Conservation (phyloP, 2,797 vertebrate genomes). For the Pteronotus mesoamericanus region DNA sequence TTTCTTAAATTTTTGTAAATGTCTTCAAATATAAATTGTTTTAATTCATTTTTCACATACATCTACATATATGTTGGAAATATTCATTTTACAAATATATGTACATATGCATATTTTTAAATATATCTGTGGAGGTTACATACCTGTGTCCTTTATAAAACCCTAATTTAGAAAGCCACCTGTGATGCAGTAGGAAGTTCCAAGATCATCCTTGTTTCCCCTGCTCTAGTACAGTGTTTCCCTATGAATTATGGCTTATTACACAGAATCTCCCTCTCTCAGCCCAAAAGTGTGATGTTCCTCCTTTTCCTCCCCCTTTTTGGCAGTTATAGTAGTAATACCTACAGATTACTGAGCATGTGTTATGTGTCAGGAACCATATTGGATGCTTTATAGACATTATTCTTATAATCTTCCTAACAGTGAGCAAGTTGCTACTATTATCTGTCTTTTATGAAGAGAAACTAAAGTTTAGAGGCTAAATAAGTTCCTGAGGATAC, state of each 20-base stretch:
- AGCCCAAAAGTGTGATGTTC: not conserved
- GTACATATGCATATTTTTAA: not conserved
- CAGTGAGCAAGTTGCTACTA: not conserved
- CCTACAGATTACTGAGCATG: not conserved
- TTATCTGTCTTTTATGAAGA: not conserved
- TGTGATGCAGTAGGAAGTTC: too few species aligned
- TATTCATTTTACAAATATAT: not conserved
- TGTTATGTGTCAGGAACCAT: not conserved
- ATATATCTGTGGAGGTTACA: not conserved
- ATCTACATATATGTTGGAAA: not conserved
- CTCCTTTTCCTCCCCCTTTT: fast-evolving
- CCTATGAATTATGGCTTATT: not conserved
- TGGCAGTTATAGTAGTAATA: not conserved
- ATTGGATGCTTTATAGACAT: not conserved
- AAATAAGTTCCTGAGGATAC: not conserved
- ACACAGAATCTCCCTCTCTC: not conserved
- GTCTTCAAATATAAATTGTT: not conserved
- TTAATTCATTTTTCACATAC: not conserved
- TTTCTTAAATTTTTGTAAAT: conserved; percentile 16
- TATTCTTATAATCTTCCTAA: not conserved
- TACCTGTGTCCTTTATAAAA: not conserved
- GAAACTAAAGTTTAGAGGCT: not conserved
- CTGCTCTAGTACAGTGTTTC: not conserved
- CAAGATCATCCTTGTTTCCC: not conserved
- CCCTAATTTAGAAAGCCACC: not conserved